A percentile compares a stretch with the other conserved stretches of the same genome.
Conservation (phyloP, 2,888 invertebrate genomes). For the Andricus curvator region DNA sequence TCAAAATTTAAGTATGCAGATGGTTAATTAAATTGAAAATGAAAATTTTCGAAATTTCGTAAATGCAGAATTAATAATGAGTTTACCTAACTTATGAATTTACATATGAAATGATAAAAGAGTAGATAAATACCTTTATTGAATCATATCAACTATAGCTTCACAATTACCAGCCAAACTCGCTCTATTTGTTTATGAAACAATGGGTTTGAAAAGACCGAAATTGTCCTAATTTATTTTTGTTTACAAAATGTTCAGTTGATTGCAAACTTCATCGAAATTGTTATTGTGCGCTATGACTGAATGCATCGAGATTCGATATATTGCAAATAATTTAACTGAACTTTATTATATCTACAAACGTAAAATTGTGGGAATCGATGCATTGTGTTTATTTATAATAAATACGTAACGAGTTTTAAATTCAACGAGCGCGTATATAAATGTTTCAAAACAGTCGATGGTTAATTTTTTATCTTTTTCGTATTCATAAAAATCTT, state of each 20-base stretch:
- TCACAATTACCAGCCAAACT: too few relatives aligned
- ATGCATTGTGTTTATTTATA: not conserved
- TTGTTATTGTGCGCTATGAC: conserved; percentile 44
- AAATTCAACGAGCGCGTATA: not conserved
- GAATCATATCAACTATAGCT: too few relatives aligned
- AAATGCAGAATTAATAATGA: too few relatives aligned
- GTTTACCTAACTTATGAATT: too few relatives aligned
- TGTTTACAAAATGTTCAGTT: not conserved
- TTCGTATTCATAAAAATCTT: not conserved
- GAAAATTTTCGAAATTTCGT: too few relatives aligned
- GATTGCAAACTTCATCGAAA: not conserved
- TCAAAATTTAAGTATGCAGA: too few relatives aligned
- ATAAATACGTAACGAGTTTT: not conserved
- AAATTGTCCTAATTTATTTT: not conserved
- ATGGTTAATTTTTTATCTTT: not conserved
- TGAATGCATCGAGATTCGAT: not conserved
- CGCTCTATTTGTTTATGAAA: too few relatives aligned
- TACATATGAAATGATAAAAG: too few relatives aligned
- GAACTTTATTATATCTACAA: not conserved
- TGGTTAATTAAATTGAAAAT: too few relatives aligned
- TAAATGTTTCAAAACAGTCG: not conserved
- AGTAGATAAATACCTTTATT: too few relatives aligned
- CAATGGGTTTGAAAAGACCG: too few relatives aligned
- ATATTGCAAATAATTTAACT: not conserved
- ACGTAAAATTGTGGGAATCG: not conserved